Percentiles rank a stretch among this genome's conserved stretches.
Evolutionary conservation across 2,797 vertebrate species (phyloP).

Genomic region (Semaprochilodus insignis): DNA sequence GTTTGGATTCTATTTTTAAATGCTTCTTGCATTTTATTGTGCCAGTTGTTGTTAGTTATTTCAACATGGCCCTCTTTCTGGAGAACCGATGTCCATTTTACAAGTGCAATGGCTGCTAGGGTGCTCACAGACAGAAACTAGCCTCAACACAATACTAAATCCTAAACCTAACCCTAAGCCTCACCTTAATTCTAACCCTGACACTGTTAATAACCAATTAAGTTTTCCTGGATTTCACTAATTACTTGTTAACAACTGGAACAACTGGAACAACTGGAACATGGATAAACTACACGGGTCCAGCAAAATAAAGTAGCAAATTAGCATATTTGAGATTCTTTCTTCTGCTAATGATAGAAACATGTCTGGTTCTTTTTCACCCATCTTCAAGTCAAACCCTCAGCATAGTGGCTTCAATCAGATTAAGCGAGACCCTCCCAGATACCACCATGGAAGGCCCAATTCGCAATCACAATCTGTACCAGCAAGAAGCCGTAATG

Average conservation of each 20-base stretch:
- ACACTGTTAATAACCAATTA: background rate
- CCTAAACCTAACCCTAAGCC: background rate
- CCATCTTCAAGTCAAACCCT: slow-evolving; percentile 45
- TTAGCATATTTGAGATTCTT: slow-evolving; percentile 25
- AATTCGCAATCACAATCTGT: slow-evolving; percentile 62
- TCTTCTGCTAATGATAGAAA: slow-evolving; percentile 15
- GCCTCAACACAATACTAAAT: background rate
- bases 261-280: background rate
- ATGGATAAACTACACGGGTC: background rate
- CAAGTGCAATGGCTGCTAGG: no score
- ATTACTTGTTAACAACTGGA: background rate
- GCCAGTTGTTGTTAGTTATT: no score
- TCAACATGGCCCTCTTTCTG: no score
- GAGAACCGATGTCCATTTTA: no score
- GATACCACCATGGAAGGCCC: slow-evolving; percentile 52
- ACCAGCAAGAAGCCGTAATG: slow-evolving; percentile 64
- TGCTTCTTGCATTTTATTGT: no score
- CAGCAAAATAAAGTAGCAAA: background rate
- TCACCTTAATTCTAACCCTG: background rate
- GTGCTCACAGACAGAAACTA: no score
- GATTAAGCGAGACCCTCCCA: slow-evolving; percentile 37
- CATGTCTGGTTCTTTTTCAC: slow-evolving; percentile 16
- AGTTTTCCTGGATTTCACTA: background rate
- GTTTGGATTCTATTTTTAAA: no score
- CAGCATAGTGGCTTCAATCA: slow-evolving; percentile 34